Evolutionary conservation across 2,888 invertebrate species (phyloP), one percentile per base, ranked within the genome.

Genomic region (Desoria tigrina): DNA sequence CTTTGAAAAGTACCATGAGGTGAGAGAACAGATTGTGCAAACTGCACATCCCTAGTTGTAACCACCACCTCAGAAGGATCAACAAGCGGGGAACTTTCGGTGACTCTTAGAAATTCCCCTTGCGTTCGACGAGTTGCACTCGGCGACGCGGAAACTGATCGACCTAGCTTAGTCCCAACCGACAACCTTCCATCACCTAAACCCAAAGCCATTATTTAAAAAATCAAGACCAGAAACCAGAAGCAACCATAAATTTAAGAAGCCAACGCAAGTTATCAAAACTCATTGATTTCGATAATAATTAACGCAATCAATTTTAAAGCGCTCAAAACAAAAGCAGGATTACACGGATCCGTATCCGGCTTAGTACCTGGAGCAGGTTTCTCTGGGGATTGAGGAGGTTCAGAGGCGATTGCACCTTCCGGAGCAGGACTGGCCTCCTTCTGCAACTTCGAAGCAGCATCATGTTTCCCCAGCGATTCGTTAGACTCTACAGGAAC

Each of bases 1-100:
- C 28, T 57, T 23, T 42, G 21, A 50, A 37, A 73, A 79, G 78
- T 84, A 88, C 88, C 88, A 81, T 88, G 84, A 74, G 90, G 88
- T 69, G 90, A 90, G 77, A 90, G 83, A 78, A 89, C 88, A 71
- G 89, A 87, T 79, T 90, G 87, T 23, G 90, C 90, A 62, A 87
- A 86, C 77, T 87, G 87, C 59, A 90, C 87, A 62, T 89, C 87
- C 76, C 87, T 86, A 77, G 87, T 85, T 77, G 86, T 87, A 69
- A 90, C 84, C 77, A 86, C 86, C 77, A 90, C 89, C 80, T 90
- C 89, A 67, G 86, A 85, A 50, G 90, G 89, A 78, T 87, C 86
- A 76, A 87, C 86, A 71, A 88, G 82, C 57, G 86, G 84, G 79
- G 84, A 81, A 76, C 83, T 86, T 74, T 86, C 84, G 45, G 85